Conservation (phyloP, 2,888 invertebrate genomes). For the Ophraella communa region DNA sequence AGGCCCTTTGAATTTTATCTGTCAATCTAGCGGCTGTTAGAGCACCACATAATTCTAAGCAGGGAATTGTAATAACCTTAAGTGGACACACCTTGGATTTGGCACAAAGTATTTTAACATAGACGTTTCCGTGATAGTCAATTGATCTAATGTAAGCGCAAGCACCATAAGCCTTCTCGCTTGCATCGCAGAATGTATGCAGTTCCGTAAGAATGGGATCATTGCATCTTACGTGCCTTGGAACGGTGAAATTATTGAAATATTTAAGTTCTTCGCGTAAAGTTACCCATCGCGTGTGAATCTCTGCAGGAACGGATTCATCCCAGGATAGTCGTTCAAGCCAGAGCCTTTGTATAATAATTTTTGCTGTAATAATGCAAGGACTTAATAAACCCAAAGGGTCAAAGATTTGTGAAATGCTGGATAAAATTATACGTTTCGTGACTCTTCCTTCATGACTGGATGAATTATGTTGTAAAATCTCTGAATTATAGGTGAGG, state of each 20-base stretch:
- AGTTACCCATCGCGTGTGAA: conserved; percentile 3
- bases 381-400: no score
- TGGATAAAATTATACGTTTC: no score
- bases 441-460: no score
- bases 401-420: conserved; percentile 11
- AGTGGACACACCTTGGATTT: not conserved
- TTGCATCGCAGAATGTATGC: not conserved
- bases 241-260: no score
- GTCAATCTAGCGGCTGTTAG: no score
- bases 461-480: no score
- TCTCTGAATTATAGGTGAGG: no score
- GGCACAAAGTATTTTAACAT: not conserved
- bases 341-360: conserved; percentile 35
- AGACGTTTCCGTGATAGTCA: not conserved
- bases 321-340: conserved; percentile 30
- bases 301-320: conserved; percentile 22
- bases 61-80: not conserved
- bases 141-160: not conserved
- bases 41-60: not conserved
- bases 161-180: not conserved
- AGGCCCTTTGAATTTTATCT: no score
- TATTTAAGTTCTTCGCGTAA: not conserved
- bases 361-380: conserved; percentile 28
- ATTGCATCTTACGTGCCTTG: not conserved
- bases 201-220: not conserved